Base-by-base conservation (phyloP, 2,888 invertebrate genomes). In the Drosophila algonquin region DNA sequence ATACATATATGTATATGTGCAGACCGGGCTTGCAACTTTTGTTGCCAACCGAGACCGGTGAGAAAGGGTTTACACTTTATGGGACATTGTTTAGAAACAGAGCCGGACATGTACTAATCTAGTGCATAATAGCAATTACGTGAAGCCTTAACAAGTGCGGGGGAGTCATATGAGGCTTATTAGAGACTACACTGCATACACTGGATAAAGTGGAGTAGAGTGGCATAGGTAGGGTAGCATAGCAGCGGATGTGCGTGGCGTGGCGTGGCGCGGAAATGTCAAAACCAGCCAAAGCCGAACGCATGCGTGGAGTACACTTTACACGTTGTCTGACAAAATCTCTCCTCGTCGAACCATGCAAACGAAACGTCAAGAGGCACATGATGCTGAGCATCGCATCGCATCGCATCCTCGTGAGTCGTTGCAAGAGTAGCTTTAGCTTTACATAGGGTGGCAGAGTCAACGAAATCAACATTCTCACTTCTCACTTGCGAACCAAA, bases 271-370 rank as follows among this genome's bases (percentile, higher is more conserved):
- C 61, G 59, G 30, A 82, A 77, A 71, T 47, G 64, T 75, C 65
- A 68, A 62, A 73, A 65, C 7, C 52, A 54, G 55, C 52, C 57
- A 60, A 54, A 40, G 46, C 57, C 24, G 47, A 35, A 58, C 85
- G 87, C 83, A 77, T 75, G 83, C 83, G 83, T 63, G 30, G 12
- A 35, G 30, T 44, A 35, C 45, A 53, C 32, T 50, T 57, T 73
- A 51, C 53, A 53, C 53, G 48, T 45, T 53, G 52, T 52, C 14
- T 14, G 12, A 9, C 21, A 30, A 48, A 48, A 63, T 53, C 71
- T 73, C 64, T 73, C 64, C 80, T 76, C 68, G 80, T 79, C 68
- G 80, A 72, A 81, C 80, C 76, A 52, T 48, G 63, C 70, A 53
- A 69, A 48, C 59, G 68, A 53, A 69, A 48, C 59, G 68, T 69